phyloP scores from a whole-genome alignment of 2,797 vertebrate genomes.

The Gallinago nigripennis region DNA sequence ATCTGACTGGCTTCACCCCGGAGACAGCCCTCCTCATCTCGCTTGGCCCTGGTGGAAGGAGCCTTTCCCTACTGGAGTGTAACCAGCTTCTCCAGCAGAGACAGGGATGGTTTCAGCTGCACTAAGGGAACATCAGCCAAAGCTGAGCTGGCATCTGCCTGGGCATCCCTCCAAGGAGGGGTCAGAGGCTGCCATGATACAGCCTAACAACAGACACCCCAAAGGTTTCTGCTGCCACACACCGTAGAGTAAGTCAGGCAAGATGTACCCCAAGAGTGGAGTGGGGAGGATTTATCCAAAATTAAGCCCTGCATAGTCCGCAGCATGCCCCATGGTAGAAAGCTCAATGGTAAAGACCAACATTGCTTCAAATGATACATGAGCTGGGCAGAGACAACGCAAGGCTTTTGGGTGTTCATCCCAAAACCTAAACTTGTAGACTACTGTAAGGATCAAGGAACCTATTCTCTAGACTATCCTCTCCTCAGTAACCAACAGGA shows the following conservation, averaged over 20 bases:
- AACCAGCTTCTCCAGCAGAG: not conserved
- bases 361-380: not conserved
- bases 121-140: not conserved
- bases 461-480: not conserved
- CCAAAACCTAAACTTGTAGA: not conserved
- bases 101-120: not conserved
- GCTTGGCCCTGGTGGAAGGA: not conserved
- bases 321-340: not conserved
- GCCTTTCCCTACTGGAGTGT: not conserved
- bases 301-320: not conserved
- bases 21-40: not conserved
- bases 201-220: not conserved
- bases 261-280: not conserved
- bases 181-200: not conserved
- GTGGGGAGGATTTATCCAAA: not conserved
- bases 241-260: not conserved
- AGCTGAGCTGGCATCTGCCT: not conserved
- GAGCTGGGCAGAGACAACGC: not conserved
- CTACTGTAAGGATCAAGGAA: not conserved
- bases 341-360: not conserved
- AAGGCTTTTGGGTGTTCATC: not conserved
- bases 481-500: not conserved
- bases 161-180: not conserved
- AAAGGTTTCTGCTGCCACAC: not conserved
- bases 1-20: not conserved